Percentiles rank a stretch among this genome's conserved stretches.
Conservation (phyloP, 2,113 vertebrate genomes). For the Aldabrachelys gigantea region DNA sequence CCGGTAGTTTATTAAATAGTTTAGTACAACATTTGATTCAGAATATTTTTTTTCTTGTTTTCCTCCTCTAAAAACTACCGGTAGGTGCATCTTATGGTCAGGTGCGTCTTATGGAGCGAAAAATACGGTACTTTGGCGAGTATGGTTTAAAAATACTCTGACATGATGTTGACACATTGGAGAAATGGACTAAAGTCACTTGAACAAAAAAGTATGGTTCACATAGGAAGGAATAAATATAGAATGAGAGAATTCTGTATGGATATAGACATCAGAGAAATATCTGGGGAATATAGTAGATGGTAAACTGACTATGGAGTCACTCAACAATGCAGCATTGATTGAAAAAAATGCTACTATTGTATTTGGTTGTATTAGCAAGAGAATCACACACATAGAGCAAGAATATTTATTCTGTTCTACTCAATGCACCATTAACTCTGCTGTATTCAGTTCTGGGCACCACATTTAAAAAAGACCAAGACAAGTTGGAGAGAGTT, state of each 20-base stretch:
- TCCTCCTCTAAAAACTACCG: too few species aligned
- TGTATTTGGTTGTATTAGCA: slow-evolving; percentile 26
- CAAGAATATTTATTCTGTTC: slow-evolving; percentile 29
- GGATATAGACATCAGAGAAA: not conserved
- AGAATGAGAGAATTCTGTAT: slow-evolving; percentile 16
- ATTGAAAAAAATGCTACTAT: slow-evolving; percentile 33
- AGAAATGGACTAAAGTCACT: not conserved
- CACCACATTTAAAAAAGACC: slow-evolving; percentile 12
- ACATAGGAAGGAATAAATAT: slow-evolving; percentile 13
- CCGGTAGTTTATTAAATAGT: too few species aligned
- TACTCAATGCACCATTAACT: slow-evolving; percentile 43
- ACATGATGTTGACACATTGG: not conserved
- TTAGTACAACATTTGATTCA: too few species aligned
- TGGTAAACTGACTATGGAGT: not conserved
- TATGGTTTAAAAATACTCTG: not conserved
- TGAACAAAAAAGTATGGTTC: not conserved
- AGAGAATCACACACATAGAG: not conserved
- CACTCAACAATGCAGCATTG: not conserved
- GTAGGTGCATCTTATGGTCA: too few species aligned
- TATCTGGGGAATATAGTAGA: not conserved
- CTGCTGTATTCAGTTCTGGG: slow-evolving; percentile 9
- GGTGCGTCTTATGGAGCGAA: too few species aligned
- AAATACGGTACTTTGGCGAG: not conserved
- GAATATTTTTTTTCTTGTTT: too few species aligned
- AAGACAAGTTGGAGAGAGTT: slow-evolving; percentile 42